These are phyloP conservation scores for Urocolius indicus DNA, from an alignment of 2,113 vertebrate species.

Conservation along the genomic window DNA sequence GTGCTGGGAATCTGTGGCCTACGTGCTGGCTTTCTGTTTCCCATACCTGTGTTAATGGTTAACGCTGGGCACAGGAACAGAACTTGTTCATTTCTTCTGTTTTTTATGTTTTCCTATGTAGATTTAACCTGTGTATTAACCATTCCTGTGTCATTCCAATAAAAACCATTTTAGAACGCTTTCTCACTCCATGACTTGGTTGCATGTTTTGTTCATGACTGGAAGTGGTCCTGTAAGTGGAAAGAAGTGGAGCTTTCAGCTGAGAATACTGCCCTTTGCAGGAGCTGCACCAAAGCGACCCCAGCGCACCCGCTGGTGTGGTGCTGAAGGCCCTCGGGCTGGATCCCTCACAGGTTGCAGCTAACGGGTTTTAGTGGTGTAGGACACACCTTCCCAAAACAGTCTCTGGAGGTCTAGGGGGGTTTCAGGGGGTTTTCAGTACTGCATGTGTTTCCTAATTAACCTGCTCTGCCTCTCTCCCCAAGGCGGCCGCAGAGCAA, in stretches of 20 bases:
- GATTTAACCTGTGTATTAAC: conserved; percentile 37
- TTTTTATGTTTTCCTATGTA: not conserved
- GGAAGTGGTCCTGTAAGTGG: not conserved
- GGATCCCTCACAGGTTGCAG: not conserved
- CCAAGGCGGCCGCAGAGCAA: not conserved
- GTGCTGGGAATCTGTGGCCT: not conserved
- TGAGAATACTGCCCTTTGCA: not conserved
- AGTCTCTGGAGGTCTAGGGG: not conserved
- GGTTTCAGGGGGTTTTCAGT: not conserved
- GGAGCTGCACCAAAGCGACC: not conserved
- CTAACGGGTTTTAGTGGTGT: not conserved
- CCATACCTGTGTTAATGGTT: not conserved
- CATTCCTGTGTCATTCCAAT: conserved; percentile 62
- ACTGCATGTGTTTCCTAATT: not conserved
- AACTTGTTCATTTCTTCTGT: not conserved
- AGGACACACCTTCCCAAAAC: not conserved
- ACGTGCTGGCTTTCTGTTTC: not conserved
- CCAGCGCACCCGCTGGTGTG: not conserved
- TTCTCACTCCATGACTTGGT: conserved; percentile 18
- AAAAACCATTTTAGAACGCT: conserved; percentile 47
- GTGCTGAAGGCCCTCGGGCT: not conserved
- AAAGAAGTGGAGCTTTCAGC: not conserved
- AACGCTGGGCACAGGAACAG: not conserved
- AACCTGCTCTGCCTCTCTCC: not conserved
- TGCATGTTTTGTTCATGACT: not conserved